Evolutionary conservation across 35 echinoderm and acorn worm genomes (phyloP).

Genomic region (Ophiothrix spiculata): DNA sequence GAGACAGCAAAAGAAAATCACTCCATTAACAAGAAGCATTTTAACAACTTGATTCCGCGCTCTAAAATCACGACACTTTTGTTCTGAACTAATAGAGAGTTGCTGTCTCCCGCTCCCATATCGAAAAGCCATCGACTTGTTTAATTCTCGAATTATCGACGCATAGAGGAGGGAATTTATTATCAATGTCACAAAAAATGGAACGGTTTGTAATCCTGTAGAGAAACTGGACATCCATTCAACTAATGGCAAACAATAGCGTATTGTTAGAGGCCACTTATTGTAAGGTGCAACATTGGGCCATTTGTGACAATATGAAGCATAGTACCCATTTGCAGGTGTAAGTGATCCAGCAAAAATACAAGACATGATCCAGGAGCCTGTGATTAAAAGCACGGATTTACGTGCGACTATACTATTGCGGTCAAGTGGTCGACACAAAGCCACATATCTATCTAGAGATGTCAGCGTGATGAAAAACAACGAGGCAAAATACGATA

Average conservation of each 20-base stretch:
- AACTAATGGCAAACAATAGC: slow-evolving; percentile 2
- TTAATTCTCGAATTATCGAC: no score
- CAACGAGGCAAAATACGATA: slow-evolving; percentile 64
- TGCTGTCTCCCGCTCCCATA: background rate
- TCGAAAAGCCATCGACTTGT: slow-evolving; percentile 39
- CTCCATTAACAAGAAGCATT: no score
- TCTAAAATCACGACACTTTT: slow-evolving; percentile 39
- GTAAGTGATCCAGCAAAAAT: slow-evolving; percentile 54
- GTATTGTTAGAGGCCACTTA: slow-evolving; percentile 25
- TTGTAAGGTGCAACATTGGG: slow-evolving; percentile 20
- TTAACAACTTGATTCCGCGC: slow-evolving; percentile 65
- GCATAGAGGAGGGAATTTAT: no score
- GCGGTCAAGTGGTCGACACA: slow-evolving; percentile 49
- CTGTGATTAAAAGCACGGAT: slow-evolving; percentile 26
- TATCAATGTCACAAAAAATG: no score
- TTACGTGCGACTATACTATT: background rate
- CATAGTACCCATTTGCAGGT: slow-evolving; percentile 29
- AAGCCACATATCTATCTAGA: slow-evolving; percentile 65
- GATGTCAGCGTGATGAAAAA: slow-evolving; percentile 70
- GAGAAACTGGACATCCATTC: slow-evolving; percentile 17
- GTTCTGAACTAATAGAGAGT: slow-evolving; percentile 7
- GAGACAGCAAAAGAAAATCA: no score
- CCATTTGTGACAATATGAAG: slow-evolving; percentile 27
- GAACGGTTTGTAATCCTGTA: slow-evolving; percentile 28
- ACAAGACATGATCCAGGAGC: slow-evolving; percentile 44